Percentiles rank a stretch among this genome's conserved stretches.
Conservation (phyloP, 2,797 vertebrate genomes). For the Pteropus rufus region DNA sequence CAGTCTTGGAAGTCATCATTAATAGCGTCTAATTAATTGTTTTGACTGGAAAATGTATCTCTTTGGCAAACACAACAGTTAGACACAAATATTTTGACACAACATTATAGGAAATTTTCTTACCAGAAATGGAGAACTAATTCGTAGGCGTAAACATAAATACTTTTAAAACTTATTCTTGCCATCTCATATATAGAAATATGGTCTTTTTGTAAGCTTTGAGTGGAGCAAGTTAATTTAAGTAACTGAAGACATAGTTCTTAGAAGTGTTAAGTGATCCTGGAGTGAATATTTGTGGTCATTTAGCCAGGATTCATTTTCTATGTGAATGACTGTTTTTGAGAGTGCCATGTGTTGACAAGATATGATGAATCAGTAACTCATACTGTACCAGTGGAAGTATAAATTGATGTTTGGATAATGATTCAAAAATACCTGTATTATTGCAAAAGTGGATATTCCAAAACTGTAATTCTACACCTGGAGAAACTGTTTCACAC, state of each 20-base stretch:
- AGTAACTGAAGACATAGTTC: neutral
- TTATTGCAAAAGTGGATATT: neutral
- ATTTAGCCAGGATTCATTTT: neutral
- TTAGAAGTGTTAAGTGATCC: neutral
- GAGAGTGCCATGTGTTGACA: neutral
- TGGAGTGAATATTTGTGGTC: neutral
- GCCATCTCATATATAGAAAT: neutral
- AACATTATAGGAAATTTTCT: constrained; percentile 19
- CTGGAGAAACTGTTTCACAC: neutral
- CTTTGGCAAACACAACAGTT: constrained; percentile 52
- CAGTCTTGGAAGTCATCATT: constrained; percentile 41
- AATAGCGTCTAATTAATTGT: constrained; percentile 70
- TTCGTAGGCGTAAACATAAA: neutral
- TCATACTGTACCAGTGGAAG: neutral
- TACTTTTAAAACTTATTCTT: neutral
- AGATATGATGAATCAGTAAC: neutral
- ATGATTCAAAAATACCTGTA: neutral
- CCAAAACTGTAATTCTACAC: neutral
- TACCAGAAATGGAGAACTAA: neutral
- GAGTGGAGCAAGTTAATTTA: neutral
- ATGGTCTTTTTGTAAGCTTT: neutral
- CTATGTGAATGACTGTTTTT: neutral
- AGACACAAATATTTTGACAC: constrained; percentile 63
- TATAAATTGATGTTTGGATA: neutral
- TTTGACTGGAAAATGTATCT: constrained; percentile 54